phyloP scores from a whole-genome alignment of 2,888 invertebrate species.

The Drosophila hamatofila region DNA sequence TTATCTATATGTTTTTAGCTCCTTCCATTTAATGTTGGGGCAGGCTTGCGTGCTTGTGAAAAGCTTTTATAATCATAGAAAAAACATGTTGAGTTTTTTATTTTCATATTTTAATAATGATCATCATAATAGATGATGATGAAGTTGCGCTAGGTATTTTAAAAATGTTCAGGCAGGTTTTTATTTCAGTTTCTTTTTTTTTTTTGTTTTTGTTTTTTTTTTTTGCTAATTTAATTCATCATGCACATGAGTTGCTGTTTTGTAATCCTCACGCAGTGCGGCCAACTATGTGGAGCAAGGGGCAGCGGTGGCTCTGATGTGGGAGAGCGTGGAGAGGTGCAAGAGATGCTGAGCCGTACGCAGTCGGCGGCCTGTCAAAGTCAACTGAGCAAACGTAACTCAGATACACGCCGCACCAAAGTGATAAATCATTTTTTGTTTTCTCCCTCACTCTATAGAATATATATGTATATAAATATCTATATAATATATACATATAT shows the following conservation, averaged over 20 bases:
- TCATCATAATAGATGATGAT: neutral
- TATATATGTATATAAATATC: neutral
- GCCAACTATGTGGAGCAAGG: constrained; percentile 3
- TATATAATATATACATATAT: neutral
- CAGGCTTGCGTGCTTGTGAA: constrained; percentile 10
- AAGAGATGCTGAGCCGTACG: constrained; percentile 7
- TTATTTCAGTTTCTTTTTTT: constrained; percentile 1
- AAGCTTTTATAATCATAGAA: constrained; percentile 8
- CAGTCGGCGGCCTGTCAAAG: constrained; percentile 71
- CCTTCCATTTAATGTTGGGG: constrained; percentile 15
- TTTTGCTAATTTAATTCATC: constrained; percentile 76
- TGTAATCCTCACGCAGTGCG: constrained; percentile 63
- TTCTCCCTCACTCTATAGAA: constrained; percentile 25
- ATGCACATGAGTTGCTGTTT: constrained; percentile 78
- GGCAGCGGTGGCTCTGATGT: neutral
- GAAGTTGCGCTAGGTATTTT: constrained; percentile 8
- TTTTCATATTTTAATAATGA: neutral
- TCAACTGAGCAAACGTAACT: constrained; percentile 70
- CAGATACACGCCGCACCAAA: constrained; percentile 43
- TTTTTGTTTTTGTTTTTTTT: constrained; percentile 15
- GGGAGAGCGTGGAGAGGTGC: neutral
- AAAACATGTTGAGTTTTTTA: neutral
- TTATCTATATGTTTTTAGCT: neutral
- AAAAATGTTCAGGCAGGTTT: constrained; percentile 19
- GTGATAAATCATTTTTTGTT: constrained; percentile 75